phyloP scores from a whole-genome alignment of 2,888 invertebrate species.

The Acrocera orbiculus region DNA sequence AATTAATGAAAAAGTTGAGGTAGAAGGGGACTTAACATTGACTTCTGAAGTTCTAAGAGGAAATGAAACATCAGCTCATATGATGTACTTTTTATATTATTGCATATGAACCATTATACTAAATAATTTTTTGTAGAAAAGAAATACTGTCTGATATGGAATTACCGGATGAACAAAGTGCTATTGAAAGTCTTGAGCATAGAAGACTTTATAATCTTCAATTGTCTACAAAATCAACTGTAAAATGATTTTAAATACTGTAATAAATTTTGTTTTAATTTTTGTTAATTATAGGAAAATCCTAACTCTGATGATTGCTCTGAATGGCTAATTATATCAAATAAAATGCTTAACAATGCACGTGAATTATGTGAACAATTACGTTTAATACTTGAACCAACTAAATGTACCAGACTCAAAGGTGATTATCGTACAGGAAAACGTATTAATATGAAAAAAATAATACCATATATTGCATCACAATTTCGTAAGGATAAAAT shows the following conservation, averaged over 20 bases:
- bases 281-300: neutral
- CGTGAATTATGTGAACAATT: conserved; percentile 85
- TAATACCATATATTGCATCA: conserved; percentile 97
- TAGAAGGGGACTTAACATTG: conserved; percentile 55
- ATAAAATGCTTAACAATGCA: conserved; percentile 39
- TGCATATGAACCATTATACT: too few relatives aligned
- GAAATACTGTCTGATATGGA: conserved; percentile 23
- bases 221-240: conserved; percentile 17
- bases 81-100: conserved; percentile 35
- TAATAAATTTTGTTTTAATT: neutral
- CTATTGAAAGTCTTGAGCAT: conserved; percentile 21
- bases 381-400: conserved; percentile 86
- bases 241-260: conserved; percentile 9
- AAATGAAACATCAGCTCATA: conserved; percentile 59
- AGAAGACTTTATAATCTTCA: conserved; percentile 25
- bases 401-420: conserved; percentile 73
- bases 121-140: conserved; percentile 15
- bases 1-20: conserved; percentile 36
- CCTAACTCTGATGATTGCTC: conserved; percentile 24
- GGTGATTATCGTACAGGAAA: conserved; percentile 96
- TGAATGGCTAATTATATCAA: conserved; percentile 27
- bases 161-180: conserved; percentile 19
- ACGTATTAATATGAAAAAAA: conserved; percentile 90
- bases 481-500: conserved; percentile 98
- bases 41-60: conserved; percentile 52